Conservation (phyloP, 2,797 vertebrate species). For the Notamacropus eugenii region DNA sequence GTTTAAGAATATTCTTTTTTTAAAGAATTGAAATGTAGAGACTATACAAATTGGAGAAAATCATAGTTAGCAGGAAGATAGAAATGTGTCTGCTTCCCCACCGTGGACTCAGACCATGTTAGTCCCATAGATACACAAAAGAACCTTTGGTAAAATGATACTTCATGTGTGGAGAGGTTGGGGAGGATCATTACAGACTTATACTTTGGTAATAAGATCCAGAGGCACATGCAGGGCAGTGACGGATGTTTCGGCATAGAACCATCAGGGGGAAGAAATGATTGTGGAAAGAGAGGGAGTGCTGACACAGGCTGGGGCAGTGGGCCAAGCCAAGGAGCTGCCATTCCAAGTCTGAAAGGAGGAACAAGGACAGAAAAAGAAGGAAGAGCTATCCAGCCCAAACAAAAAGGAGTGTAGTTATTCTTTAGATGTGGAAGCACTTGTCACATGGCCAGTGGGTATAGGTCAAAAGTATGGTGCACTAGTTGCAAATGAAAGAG, state of each 20-base stretch:
- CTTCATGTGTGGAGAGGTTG: neutral
- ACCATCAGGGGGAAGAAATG: neutral
- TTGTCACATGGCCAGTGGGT: neutral
- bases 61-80: neutral
- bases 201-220: neutral
- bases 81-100: neutral
- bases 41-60: neutral
- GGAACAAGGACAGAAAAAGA: conserved; percentile 10
- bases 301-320: neutral
- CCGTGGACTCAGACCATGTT: neutral
- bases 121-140: neutral
- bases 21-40: neutral
- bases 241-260: neutral
- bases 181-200: neutral
- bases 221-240: neutral
- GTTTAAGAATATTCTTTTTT: neutral
- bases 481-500: neutral
- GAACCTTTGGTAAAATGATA: neutral
- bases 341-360: neutral
- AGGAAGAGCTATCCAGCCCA: neutral
- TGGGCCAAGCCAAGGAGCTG: neutral
- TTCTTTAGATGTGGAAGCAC: neutral
- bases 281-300: neutral
- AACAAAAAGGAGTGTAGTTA: neutral
- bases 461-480: neutral